Evolutionary conservation across 1,140 invertebrate species (phyloP).

Genomic region (Cataglyphis hispanica): DNA sequence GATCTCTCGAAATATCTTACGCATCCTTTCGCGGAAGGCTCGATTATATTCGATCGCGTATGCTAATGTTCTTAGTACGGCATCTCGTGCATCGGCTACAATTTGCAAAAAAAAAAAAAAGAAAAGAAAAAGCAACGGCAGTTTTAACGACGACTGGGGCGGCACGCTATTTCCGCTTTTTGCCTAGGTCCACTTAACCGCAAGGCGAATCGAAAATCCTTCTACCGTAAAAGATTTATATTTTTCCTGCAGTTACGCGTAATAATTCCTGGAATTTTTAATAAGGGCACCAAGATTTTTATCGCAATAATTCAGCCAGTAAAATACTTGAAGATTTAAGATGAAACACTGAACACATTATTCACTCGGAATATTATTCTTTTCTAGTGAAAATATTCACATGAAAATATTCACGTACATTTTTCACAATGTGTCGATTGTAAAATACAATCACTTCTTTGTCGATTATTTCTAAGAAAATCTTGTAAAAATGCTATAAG

Average conservation of each 20-base stretch:
- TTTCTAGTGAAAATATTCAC: background rate
- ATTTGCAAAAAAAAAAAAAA: conserved; percentile 23
- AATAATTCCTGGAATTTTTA: conserved; percentile 54
- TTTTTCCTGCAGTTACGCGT: conserved; percentile 47
- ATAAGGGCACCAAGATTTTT: conserved; percentile 20
- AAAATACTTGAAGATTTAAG: background rate
- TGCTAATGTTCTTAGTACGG: conserved; percentile 34
- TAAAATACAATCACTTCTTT: background rate
- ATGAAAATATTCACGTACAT: no score
- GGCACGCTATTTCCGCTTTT: conserved; percentile 51
- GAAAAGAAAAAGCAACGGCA: background rate
- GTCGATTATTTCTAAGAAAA: background rate
- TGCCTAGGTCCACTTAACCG: conserved; percentile 53
- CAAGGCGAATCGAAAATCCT: conserved; percentile 41
- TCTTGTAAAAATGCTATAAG: background rate
- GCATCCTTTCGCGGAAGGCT: conserved; percentile 27
- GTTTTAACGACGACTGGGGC: conserved; percentile 22
- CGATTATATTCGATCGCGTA: conserved; percentile 46
- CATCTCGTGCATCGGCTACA: conserved; percentile 34
- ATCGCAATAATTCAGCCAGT: background rate
- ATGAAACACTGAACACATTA: background rate
- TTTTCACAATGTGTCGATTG: background rate
- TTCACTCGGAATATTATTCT: background rate
- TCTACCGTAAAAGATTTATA: conserved; percentile 48
- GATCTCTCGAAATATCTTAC: conserved; percentile 13